These are phyloP conservation scores for Chironomus striatipennis DNA, from an alignment of 1,140 invertebrate genomes.

Conservation along the genomic window DNA sequence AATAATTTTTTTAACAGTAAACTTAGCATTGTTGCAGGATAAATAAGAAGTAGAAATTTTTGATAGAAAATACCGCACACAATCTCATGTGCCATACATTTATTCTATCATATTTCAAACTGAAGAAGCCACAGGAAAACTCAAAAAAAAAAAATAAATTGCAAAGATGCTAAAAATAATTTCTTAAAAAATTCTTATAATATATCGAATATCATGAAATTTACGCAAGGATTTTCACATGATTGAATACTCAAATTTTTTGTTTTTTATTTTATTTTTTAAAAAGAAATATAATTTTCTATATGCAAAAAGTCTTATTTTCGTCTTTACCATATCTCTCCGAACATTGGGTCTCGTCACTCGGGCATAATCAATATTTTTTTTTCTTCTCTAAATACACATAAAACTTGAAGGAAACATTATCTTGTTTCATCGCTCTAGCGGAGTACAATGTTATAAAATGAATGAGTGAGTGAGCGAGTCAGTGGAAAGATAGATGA, in stretches of 20 bases:
- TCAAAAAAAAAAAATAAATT: neutral
- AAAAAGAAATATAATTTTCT: neutral
- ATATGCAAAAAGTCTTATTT: neutral
- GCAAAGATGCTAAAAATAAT: conserved; percentile 7
- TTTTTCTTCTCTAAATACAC: neutral
- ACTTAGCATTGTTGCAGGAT: too few species aligned
- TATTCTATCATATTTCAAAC: neutral
- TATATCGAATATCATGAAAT: neutral
- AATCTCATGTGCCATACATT: too few species aligned
- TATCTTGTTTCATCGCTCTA: conserved; percentile 8
- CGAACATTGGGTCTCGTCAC: neutral
- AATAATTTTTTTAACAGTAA: too few species aligned
- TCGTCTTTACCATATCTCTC: neutral
- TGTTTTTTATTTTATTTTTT: too few species aligned
- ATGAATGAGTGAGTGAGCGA: neutral
- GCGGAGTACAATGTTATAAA: neutral
- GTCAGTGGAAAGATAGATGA: conserved; percentile 10
- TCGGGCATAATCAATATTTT: conserved; percentile 13
- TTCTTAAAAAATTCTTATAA: neutral
- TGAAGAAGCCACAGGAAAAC: neutral
- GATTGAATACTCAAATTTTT: conserved; percentile 1
- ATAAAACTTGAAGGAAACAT: conserved; percentile 6
- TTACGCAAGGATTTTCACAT: conserved; percentile 13
- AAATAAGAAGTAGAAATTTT: too few species aligned
- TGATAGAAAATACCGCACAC: too few species aligned